These are phyloP conservation scores for Mystacornis crossleyi DNA, from an alignment of 2,113 vertebrate species.

Conservation along the genomic window DNA sequence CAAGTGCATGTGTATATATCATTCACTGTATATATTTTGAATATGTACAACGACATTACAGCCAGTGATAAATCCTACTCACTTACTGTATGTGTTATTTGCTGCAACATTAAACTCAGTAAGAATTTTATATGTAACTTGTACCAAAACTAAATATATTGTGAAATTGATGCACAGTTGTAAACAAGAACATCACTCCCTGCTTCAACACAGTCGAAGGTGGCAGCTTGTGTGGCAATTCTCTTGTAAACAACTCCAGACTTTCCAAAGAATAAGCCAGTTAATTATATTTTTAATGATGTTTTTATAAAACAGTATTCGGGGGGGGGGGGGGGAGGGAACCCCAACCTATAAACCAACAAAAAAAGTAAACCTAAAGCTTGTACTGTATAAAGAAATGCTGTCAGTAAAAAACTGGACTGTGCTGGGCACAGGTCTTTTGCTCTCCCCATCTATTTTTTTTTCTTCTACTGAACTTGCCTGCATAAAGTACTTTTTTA, in stretches of 20 bases:
- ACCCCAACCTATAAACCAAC: background rate
- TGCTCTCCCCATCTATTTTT: background rate
- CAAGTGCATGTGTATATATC: conserved; percentile 17
- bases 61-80: conserved; percentile 65
- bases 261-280: conserved; percentile 33
- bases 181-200: conserved; percentile 58
- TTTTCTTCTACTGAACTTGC: background rate
- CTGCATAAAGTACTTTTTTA: background rate
- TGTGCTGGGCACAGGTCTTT: background rate
- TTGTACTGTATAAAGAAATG: background rate
- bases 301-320: conserved; percentile 18
- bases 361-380: background rate
- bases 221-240: conserved; percentile 51
- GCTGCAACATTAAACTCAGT: conserved; percentile 67
- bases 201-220: background rate
- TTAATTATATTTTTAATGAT: conserved; percentile 49
- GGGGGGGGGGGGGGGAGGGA: background rate
- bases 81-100: conserved; percentile 68
- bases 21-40: conserved; percentile 23
- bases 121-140: conserved; percentile 65
- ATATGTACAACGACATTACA: conserved; percentile 13
- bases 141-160: conserved; percentile 64
- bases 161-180: conserved; percentile 57
- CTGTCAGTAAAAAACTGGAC: background rate
- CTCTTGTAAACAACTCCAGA: conserved; percentile 42